Evolutionary conservation across 1,140 invertebrate species (phyloP).

Genomic region (Tribolium madens): DNA sequence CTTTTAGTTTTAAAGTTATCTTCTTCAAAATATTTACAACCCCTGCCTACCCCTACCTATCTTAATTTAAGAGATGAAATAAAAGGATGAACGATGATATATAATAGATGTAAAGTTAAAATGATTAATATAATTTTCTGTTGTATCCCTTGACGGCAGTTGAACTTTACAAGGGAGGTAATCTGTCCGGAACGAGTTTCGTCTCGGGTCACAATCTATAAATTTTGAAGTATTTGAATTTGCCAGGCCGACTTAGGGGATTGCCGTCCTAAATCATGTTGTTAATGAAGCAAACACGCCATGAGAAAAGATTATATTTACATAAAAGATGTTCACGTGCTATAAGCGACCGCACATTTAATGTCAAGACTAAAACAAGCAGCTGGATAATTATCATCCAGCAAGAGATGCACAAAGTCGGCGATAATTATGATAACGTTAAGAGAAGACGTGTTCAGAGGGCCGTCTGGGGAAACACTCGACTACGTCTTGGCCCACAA

Average conservation of each 20-base stretch:
- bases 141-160: too few relatives aligned
- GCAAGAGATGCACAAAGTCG: slow-evolving; percentile 20
- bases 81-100: too few relatives aligned
- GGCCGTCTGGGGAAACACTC: slow-evolving; percentile 7
- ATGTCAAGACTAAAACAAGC: slow-evolving; percentile 27
- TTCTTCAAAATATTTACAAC: too few relatives aligned
- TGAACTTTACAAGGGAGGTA: neutral
- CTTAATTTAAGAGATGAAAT: too few relatives aligned
- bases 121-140: too few relatives aligned
- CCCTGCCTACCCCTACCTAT: too few relatives aligned
- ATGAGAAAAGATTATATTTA: slow-evolving; percentile 28
- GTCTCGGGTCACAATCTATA: slow-evolving; percentile 2
- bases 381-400: slow-evolving; percentile 19
- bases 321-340: slow-evolving; percentile 29
- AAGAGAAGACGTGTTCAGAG: slow-evolving; percentile 14
- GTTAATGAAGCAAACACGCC: slow-evolving; percentile 25
- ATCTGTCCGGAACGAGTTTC: neutral
- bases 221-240: slow-evolving; percentile 19
- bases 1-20: too few relatives aligned
- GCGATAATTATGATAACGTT: slow-evolving; percentile 21
- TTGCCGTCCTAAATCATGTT: slow-evolving; percentile 7
- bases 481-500: neutral
- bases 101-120: too few relatives aligned
- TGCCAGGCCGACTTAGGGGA: slow-evolving; percentile 6
- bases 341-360: slow-evolving; percentile 19